phyloP scores from a whole-genome alignment of 2,888 invertebrate genomes.

The Pyrrhia umbra region DNA sequence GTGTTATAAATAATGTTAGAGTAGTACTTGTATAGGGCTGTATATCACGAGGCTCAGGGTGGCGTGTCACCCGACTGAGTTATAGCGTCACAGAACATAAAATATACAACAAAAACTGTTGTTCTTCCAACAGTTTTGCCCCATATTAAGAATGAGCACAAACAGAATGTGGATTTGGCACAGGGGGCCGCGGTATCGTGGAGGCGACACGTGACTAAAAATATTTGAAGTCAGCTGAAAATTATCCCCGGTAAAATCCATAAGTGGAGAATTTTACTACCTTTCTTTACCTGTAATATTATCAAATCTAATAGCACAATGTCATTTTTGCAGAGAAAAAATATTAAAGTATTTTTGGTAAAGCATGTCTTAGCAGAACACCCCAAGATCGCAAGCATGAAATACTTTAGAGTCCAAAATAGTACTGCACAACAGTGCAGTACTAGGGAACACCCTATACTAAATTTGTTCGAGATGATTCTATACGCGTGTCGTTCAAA shows the following conservation, averaged over 20 bases:
- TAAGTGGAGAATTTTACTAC: too few species aligned
- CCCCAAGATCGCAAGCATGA: too few species aligned
- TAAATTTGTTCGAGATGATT: too few species aligned
- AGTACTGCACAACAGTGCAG: too few species aligned
- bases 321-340: too few species aligned
- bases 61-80: conserved; percentile 83
- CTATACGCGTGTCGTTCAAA: too few species aligned
- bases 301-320: too few species aligned
- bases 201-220: conserved; percentile 67
- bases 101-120: conserved; percentile 90
- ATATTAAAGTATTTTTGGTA: too few species aligned
- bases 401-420: too few species aligned
- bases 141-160: conserved; percentile 90
- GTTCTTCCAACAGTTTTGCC: conserved; percentile 90
- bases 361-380: too few species aligned
- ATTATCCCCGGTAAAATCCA: background rate
- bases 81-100: conserved; percentile 89
- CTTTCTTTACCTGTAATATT: too few species aligned
- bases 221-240: conserved; percentile 1
- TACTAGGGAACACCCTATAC: too few species aligned
- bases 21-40: conserved; percentile 72
- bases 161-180: conserved; percentile 88
- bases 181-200: conserved; percentile 62
- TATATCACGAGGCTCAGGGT: conserved; percentile 85
- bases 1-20: conserved; percentile 79